Conservation (phyloP, 1,140 invertebrate species). For the Chrysoperla carnea region DNA sequence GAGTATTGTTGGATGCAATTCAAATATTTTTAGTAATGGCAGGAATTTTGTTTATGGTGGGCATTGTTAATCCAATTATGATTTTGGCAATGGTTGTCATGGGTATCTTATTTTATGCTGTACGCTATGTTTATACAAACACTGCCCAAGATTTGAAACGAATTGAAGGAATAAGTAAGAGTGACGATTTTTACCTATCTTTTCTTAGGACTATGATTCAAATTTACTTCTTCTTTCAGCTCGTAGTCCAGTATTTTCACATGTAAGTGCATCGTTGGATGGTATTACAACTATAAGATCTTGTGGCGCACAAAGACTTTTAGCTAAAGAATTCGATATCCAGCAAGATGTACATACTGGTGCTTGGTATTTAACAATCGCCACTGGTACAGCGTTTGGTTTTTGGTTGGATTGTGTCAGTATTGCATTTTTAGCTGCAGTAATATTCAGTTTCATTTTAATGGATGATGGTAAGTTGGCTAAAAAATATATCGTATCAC, state of each 20-base stretch:
- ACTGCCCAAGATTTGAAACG: slow-evolving; percentile 74
- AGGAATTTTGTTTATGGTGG: slow-evolving; percentile 38
- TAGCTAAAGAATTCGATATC: slow-evolving; percentile 46
- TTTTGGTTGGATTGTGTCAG: slow-evolving; percentile 56
- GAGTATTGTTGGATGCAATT: slow-evolving; percentile 57
- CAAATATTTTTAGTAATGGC: slow-evolving; percentile 43
- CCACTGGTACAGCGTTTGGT: slow-evolving; percentile 64
- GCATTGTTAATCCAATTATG: slow-evolving; percentile 54
- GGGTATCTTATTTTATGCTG: slow-evolving; percentile 45
- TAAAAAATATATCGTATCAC: not conserved
- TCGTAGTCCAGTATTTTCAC: slow-evolving; percentile 58
- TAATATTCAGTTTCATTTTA: slow-evolving; percentile 39
- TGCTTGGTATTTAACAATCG: slow-evolving; percentile 58
- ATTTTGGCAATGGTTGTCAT: slow-evolving; percentile 49
- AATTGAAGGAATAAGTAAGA: slow-evolving; percentile 61
- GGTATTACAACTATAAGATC: slow-evolving; percentile 62
- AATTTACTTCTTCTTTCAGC: slow-evolving; percentile 24
- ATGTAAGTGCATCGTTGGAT: slow-evolving; percentile 49
- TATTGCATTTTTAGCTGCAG: slow-evolving; percentile 45
- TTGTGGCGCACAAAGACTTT: slow-evolving; percentile 34
- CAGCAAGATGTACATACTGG: slow-evolving; percentile 53
- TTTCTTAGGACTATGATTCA: not conserved
- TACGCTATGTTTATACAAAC: slow-evolving; percentile 60
- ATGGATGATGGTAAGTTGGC: slow-evolving; percentile 24
- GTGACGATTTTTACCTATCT: not conserved